Evolutionary conservation across 2,113 vertebrate genomes (phyloP).

Genomic region (Pelobates fuscus): DNA sequence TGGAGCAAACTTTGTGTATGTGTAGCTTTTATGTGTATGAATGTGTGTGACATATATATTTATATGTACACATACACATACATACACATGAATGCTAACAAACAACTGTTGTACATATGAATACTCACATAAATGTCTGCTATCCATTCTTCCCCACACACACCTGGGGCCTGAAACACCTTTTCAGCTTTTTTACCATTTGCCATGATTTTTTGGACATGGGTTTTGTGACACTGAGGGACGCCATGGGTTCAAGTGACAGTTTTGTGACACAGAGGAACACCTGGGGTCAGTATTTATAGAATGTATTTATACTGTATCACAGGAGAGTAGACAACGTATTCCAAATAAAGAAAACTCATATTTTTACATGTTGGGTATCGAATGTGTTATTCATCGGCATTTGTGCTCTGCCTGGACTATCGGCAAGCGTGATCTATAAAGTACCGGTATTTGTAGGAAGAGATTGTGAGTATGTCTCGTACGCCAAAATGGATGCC

Average conservation of each 20-base stretch:
- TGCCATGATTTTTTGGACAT: constrained; percentile 41
- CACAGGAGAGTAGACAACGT: constrained; percentile 49
- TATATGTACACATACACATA: neutral
- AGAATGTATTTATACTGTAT: constrained; percentile 52
- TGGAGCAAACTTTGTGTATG: constrained; percentile 23
- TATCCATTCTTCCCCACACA: constrained; percentile 20
- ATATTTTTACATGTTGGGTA: constrained; percentile 44
- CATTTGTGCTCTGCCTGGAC: neutral
- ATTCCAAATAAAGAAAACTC: constrained; percentile 51
- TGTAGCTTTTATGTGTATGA: constrained; percentile 22
- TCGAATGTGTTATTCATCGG: neutral
- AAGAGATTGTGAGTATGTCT: too few relatives aligned
- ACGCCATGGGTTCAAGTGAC: constrained; percentile 37
- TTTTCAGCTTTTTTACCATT: constrained; percentile 49
- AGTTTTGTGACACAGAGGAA: constrained; percentile 48
- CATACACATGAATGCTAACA: constrained; percentile 24
- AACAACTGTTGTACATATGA: constrained; percentile 43
- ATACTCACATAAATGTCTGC: constrained; percentile 45
- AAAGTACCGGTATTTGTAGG: too few relatives aligned
- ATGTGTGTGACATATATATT: constrained; percentile 11
- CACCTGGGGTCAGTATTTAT: constrained; percentile 51
- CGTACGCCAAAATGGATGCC: too few relatives aligned
- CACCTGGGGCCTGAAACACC: constrained; percentile 4
- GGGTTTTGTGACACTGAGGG: constrained; percentile 43
- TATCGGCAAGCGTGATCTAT: too few relatives aligned